Conservation (phyloP, 2,888 invertebrate genomes). For the Chrysodeixis includens region DNA sequence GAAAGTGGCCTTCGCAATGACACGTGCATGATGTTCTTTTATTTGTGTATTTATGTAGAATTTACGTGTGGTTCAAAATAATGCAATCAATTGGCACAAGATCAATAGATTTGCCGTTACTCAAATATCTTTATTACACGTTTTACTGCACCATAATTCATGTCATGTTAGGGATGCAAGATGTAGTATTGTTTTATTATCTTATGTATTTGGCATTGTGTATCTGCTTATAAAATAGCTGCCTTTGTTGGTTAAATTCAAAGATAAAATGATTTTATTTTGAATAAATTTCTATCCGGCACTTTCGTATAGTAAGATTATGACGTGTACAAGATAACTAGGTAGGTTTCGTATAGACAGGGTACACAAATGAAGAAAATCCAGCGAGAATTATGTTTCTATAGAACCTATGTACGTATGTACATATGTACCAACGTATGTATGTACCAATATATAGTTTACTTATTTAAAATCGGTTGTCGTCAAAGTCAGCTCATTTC, state of each 20-base stretch:
- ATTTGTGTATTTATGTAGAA: neutral
- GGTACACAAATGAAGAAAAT: no score
- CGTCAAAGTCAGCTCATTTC: neutral
- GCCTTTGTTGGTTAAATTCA: no score
- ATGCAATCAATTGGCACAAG: constrained; percentile 6
- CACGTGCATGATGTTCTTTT: neutral
- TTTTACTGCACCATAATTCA: constrained; percentile 4
- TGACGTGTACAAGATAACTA: no score
- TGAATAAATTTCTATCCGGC: no score
- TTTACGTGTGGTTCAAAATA: neutral
- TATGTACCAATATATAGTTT: no score
- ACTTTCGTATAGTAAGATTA: no score
- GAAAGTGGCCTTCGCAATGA: neutral
- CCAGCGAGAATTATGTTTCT: no score
- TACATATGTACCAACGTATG: no score
- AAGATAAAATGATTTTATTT: no score
- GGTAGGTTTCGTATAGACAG: no score
- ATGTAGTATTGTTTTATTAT: neutral
- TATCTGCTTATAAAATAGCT: neutral
- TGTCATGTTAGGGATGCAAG: constrained; percentile 1
- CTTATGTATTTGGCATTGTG: neutral
- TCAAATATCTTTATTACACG: constrained; percentile 8
- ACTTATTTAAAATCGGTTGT: no score
- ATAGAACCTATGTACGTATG: no score
- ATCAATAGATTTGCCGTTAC: neutral